Base-by-base conservation (phyloP, 2,113 vertebrate genomes). In the Circaetus cinerascens region DNA sequence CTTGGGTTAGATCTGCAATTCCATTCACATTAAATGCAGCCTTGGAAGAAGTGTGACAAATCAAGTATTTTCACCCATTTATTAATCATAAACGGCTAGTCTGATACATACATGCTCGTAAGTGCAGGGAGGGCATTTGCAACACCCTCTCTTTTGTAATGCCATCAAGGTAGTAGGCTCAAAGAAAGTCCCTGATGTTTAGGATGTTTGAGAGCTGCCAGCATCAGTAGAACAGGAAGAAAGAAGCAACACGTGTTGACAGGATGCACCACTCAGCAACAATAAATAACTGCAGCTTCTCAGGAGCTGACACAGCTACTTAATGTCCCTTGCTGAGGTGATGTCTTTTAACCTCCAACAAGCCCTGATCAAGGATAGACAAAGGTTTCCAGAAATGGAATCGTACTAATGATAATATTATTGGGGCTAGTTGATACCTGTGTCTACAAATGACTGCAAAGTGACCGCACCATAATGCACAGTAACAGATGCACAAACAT, bases 51-150 rank as follows among this genome's bases (percentile, higher is more conserved):
- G 27, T 9, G 16, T 40, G 46, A 67, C 26, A 71, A 73, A 66
- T 77, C 7, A 38, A 20, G 4, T n/a, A 25, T 84, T 91, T 91
- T 77, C 15, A 13, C 34, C 84, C 46, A 17, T 60, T 88, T 66
- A 48, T 50, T 46, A 50, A 76, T 56, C 32, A 41, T n/a, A 87
- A 78, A 56, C 6, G n/a, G 41, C 17, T n/a, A 6, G 11, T 46
- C 30, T 41, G 43, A 81, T 23, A 20, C 4, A 12, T 9, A 30
- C 0, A 1, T 36, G 17, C 15, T 59, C 1, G 0, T 27, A 81
- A 67, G 15, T 2, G 3, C 32, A 67, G 38, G 16, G n/a, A 86
- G 15, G 22, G 38, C 41, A 67, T 38, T 20, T 29, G 23, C 63
- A 86, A 38, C 23, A 45, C 50, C 53, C 21, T 38, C 36, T 64